Conservation (phyloP, 2,888 invertebrate genomes). For the Nemurella pictetii region DNA sequence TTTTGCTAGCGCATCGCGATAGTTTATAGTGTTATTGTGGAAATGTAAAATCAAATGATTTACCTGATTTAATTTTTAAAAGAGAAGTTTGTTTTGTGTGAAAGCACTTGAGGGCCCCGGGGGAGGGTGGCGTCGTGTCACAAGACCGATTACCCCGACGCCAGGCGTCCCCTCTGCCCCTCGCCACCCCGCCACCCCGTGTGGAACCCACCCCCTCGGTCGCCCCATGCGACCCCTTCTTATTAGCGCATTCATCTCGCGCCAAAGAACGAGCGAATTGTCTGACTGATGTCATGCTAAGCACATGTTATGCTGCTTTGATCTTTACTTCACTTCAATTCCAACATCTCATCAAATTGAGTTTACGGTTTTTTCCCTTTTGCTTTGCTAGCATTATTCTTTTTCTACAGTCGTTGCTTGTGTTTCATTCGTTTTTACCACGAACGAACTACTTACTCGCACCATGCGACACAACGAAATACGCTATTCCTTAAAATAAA, state of each 20-base stretch:
- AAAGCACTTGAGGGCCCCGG: conserved; percentile 13
- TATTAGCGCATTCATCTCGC: conserved; percentile 37
- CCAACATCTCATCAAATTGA: conserved; percentile 41
- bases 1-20: neutral
- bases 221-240: conserved; percentile 3
- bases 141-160: conserved; percentile 29
- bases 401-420: neutral
- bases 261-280: conserved; percentile 35
- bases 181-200: neutral
- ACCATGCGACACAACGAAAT: too few species aligned
- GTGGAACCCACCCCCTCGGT: conserved; percentile 10
- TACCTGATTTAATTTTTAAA: conserved; percentile 38
- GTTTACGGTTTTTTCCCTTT: conserved; percentile 33
- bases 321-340: conserved; percentile 37
- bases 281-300: conserved; percentile 25
- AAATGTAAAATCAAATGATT: conserved; percentile 38
- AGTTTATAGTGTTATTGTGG: conserved; percentile 29
- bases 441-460: neutral
- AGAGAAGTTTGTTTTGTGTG: conserved; percentile 32
- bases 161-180: neutral
- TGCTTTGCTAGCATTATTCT: conserved; percentile 22
- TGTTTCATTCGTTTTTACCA: neutral
- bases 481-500: too few species aligned
- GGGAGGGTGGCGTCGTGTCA: conserved; percentile 1
- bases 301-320: conserved; percentile 40